A percentile compares a stretch with the other conserved stretches of the same genome.
Evolutionary conservation across 2,113 vertebrate species (phyloP).

Genomic region (Channa maculata): DNA sequence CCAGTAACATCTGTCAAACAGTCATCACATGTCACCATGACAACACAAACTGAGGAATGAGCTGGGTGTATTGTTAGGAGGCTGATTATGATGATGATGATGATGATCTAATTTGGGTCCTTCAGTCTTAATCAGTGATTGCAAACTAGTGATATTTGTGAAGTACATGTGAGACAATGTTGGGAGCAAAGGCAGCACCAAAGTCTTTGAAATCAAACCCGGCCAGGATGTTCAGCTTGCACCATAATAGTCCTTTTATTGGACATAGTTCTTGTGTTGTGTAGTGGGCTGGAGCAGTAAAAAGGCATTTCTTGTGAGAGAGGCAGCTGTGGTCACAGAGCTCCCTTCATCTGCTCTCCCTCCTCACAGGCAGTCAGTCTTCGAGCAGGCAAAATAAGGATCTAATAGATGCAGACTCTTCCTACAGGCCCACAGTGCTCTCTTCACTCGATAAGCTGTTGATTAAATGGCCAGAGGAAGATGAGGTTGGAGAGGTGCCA

Average conservation of each 20-base stretch:
- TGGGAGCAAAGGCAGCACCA: slow-evolving; percentile 6
- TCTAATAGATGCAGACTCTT: slow-evolving; percentile 77
- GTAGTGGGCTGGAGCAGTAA: slow-evolving; percentile 36
- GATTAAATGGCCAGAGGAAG: slow-evolving; percentile 69
- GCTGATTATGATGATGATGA: slow-evolving; percentile 35
- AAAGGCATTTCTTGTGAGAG: slow-evolving; percentile 53
- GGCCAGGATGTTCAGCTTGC: slow-evolving; percentile 17
- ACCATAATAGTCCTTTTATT: slow-evolving; percentile 44
- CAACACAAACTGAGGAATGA: slow-evolving; percentile 46
- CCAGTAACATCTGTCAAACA: slow-evolving; percentile 74
- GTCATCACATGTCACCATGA: slow-evolving; percentile 59
- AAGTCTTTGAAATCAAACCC: slow-evolving; percentile 32
- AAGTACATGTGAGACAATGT: slow-evolving; percentile 14
- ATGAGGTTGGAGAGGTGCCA: slow-evolving; percentile 35
- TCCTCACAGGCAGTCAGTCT: slow-evolving; percentile 61
- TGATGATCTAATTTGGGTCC: slow-evolving; percentile 23
- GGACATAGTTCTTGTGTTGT: slow-evolving; percentile 55
- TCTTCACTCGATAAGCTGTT: slow-evolving; percentile 72
- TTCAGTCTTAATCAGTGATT: slow-evolving; percentile 1
- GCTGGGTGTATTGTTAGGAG: neutral
- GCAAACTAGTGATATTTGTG: slow-evolving; percentile 24
- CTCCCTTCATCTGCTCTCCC: slow-evolving; percentile 57
- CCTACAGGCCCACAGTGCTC: slow-evolving; percentile 52
- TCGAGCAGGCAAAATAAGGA: slow-evolving; percentile 69
- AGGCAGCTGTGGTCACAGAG: slow-evolving; percentile 74